phyloP scores from a whole-genome alignment of 1,140 invertebrate genomes.

The Asbolus verrucosus region DNA sequence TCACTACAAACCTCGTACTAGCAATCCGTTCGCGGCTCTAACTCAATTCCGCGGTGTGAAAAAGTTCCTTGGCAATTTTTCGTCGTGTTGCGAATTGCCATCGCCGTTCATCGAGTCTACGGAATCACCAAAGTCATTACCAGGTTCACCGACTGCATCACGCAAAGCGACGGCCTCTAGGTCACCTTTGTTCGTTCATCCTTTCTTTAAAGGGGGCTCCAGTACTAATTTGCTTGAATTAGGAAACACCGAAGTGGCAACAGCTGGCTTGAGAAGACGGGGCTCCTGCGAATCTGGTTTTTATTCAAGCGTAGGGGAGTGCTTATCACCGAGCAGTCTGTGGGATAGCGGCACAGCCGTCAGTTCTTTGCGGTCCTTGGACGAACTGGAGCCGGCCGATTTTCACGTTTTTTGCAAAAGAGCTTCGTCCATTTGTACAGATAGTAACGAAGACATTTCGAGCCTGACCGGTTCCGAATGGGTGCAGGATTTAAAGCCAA shows the following conservation, averaged over 20 bases:
- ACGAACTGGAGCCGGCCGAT: constrained; percentile 69
- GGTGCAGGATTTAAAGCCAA: constrained; percentile 70
- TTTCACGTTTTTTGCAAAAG: constrained; percentile 72
- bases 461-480: constrained; percentile 82
- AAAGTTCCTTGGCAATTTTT: constrained; percentile 82
- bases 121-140: constrained; percentile 66
- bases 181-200: constrained; percentile 66
- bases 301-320: constrained; percentile 76
- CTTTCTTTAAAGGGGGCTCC: constrained; percentile 67
- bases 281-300: constrained; percentile 92
- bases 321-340: constrained; percentile 64
- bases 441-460: constrained; percentile 87
- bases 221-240: constrained; percentile 64
- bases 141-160: constrained; percentile 65
- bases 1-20: constrained; percentile 77
- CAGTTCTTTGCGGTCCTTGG: constrained; percentile 71
- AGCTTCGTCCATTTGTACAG: constrained; percentile 86
- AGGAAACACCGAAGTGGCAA: constrained; percentile 53
- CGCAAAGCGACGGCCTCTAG: constrained; percentile 60
- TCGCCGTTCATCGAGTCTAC: constrained; percentile 68
- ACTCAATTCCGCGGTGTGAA: constrained; percentile 78
- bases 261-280: constrained; percentile 69
- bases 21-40: constrained; percentile 79
- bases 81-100: constrained; percentile 80
- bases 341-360: constrained; percentile 66